A percentile compares a stretch with the other conserved stretches of the same genome.
Evolutionary conservation across 1,140 invertebrate species (phyloP).

Genomic region (Gryllus bimaculatus): DNA sequence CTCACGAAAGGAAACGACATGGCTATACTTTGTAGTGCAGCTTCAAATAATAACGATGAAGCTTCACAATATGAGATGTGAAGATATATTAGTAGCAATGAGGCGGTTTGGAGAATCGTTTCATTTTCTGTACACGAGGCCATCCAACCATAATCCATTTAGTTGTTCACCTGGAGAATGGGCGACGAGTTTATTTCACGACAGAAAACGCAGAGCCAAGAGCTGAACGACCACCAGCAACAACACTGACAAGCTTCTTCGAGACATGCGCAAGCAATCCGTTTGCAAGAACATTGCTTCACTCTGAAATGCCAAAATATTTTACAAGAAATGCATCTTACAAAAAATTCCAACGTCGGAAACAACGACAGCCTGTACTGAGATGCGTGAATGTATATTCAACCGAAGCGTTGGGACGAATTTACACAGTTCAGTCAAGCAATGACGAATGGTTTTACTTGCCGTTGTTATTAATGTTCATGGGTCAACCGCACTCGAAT

Average conservation of each 20-base stretch:
- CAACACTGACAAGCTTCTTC: too few species aligned
- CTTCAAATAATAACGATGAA: constrained; percentile 17
- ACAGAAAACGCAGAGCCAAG: too few species aligned
- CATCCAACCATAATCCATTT: constrained; percentile 33
- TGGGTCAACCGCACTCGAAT: not conserved
- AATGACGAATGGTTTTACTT: too few species aligned
- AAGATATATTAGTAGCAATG: constrained; percentile 28
- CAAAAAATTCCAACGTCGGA: not conserved
- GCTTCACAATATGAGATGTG: constrained; percentile 21
- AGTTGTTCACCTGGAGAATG: constrained; percentile 35
- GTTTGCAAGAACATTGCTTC: constrained; percentile 2
- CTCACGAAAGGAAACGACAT: constrained; percentile 37
- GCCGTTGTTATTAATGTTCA: too few species aligned
- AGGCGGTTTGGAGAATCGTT: constrained; percentile 33
- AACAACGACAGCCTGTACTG: not conserved
- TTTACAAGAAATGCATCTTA: not conserved
- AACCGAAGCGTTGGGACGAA: too few species aligned
- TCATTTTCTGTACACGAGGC: constrained; percentile 31
- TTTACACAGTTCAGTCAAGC: too few species aligned
- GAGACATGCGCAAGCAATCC: not conserved
- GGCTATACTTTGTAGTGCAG: constrained; percentile 30
- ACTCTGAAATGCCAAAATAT: not conserved
- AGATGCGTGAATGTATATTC: too few species aligned
- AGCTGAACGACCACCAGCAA: too few species aligned
- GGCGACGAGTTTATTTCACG: constrained; percentile 3